phyloP scores from a whole-genome alignment of 2,888 invertebrate genomes.

The Cryptops parisi region DNA sequence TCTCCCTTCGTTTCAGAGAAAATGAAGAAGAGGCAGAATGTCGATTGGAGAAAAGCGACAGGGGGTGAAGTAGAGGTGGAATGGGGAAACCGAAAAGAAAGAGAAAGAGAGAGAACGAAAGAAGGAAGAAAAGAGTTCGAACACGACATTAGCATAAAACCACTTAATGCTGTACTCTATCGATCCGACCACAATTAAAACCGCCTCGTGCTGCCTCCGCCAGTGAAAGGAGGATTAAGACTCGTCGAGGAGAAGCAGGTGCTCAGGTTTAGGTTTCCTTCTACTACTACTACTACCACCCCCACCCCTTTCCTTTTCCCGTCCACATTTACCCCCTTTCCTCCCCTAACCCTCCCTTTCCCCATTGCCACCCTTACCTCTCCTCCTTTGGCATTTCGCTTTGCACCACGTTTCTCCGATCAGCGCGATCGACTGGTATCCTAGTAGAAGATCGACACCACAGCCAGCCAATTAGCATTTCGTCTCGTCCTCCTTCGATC shows the following conservation, averaged over 20 bases:
- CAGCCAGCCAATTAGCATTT: background rate
- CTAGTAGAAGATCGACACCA: background rate
- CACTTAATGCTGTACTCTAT: constrained; percentile 13
- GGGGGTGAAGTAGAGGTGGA: too few relatives aligned
- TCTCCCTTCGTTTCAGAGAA: too few relatives aligned
- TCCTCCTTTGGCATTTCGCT: too few relatives aligned
- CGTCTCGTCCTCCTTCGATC: background rate
- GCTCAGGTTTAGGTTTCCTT: background rate
- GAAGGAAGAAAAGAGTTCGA: constrained; percentile 15
- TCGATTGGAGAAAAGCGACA: too few relatives aligned
- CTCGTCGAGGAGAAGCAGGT: background rate
- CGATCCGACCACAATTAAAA: constrained; percentile 12
- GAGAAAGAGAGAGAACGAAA: too few relatives aligned
- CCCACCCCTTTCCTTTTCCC: background rate
- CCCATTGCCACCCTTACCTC: background rate
- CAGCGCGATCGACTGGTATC: background rate
- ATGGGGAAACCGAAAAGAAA: too few relatives aligned
- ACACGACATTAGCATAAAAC: constrained; percentile 13
- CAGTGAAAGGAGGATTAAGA: too few relatives aligned
- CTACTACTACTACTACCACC: background rate
- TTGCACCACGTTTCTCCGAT: too few relatives aligned
- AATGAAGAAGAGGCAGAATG: too few relatives aligned
- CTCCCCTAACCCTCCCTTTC: background rate
- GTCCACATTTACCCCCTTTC: background rate
- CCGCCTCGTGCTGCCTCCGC: constrained; percentile 1